These are phyloP conservation scores for Hypomecis atomaria DNA, from an alignment of 2,888 invertebrate genomes.

Conservation along the genomic window DNA sequence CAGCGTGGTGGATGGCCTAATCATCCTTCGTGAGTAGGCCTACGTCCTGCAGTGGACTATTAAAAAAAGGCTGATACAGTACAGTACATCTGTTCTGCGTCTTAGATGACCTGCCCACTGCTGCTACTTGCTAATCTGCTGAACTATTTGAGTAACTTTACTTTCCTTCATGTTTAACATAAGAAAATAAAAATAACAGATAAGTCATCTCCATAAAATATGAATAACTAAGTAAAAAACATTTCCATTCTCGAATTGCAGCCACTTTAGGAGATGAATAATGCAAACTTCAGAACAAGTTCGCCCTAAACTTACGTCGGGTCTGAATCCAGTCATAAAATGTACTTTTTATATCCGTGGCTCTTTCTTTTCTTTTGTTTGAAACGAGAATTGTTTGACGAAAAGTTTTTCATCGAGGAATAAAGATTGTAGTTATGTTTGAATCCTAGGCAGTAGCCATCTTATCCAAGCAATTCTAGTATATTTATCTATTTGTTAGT, in stretches of 20 bases:
- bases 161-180: too few relatives aligned
- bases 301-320: not conserved
- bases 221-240: conserved; percentile 3
- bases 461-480: too few relatives aligned
- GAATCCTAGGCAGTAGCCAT: too few relatives aligned
- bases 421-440: not conserved
- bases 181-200: not conserved
- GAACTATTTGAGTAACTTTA: too few relatives aligned
- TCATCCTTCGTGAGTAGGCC: too few relatives aligned
- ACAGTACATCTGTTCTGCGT: too few relatives aligned
- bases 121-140: too few relatives aligned
- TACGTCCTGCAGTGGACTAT: too few relatives aligned
- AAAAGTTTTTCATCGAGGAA: not conserved
- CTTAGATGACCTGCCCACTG: too few relatives aligned
- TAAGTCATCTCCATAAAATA: conserved; percentile 2
- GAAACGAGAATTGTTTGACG: conserved; percentile 1
- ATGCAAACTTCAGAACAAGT: conserved; percentile 16
- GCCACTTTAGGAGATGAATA: conserved; percentile 16
- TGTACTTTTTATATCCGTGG: not conserved
- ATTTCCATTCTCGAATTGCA: conserved; percentile 11
- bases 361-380: conserved; percentile 5
- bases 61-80: too few relatives aligned
- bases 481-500: too few relatives aligned
- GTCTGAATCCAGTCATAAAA: conserved; percentile 13
- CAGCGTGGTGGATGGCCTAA: too few relatives aligned